Evolutionary conservation across 2,113 vertebrate genomes (phyloP).

Genomic region (Trichechus manatus): DNA sequence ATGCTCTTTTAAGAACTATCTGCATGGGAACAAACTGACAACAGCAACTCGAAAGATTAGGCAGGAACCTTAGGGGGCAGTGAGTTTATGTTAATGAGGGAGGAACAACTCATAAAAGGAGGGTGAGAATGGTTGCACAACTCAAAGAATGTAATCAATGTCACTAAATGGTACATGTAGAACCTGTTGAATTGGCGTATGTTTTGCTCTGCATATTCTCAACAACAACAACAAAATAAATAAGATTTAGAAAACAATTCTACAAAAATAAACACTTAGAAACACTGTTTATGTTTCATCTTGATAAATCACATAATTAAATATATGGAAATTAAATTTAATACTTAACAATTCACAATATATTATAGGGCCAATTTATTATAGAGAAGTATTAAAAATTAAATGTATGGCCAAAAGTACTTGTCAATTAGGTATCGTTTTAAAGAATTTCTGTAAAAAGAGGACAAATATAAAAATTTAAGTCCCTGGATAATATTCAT

Average conservation of each 20-base stretch:
- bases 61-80: no score
- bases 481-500: background rate
- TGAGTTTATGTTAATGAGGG: no score
- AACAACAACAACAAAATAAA: no score
- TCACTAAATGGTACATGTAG: no score
- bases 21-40: no score
- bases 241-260: background rate
- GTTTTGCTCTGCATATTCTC: no score
- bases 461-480: background rate
- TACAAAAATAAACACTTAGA: background rate
- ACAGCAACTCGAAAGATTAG: no score
- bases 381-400: background rate
- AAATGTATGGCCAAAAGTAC: background rate
- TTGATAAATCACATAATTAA: background rate
- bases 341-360: background rate
- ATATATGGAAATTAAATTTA: background rate
- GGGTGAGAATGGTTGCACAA: no score
- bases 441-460: background rate
- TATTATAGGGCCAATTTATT: background rate
- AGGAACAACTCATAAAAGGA: no score
- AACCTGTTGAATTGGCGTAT: no score
- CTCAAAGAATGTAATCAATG: no score
- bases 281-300: background rate
- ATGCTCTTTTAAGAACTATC: no score
- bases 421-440: background rate